Evolutionary conservation across 1,140 invertebrate genomes (phyloP), one percentile per base, ranked within the genome.

Genomic region (Atopsyche davidsoni): DNA sequence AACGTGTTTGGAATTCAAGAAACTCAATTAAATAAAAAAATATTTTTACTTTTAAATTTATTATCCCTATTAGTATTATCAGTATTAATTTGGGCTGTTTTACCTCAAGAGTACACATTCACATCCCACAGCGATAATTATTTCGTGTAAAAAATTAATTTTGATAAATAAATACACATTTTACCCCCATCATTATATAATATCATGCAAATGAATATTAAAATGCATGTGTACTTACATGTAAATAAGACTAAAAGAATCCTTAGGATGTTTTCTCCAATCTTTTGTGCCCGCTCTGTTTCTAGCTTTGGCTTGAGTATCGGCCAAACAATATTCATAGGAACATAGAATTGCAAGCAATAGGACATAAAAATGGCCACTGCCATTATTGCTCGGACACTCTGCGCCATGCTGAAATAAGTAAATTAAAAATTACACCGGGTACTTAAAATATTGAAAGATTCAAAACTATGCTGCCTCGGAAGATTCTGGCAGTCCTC

Each of bases 311-410:
- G 68, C 62, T 78, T 77, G 11, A 89, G 67, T 44, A 68, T 75
- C 1, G 89, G 88, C 83, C 89, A 93, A 17, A 93, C 80, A 49
- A 96, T 92, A 55, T 85, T 85, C 64, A 94, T 82, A 3, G 92
- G 89, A 19, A 96, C 92, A 69, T 95, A 96, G 55, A 95, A 87
- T 69, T 96, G 92, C 13, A 96, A 76, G 18, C 86, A 83, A 65
- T 92, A 95, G 0, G 87, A 89, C 7, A 93, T 74, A 60, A 92
- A 92, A 55, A 94, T 91, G 1, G 89, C 83, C 1, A 89, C 59
- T 0, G 87, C 86, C 86, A 94, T 93, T 61, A 85, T 82, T 10
- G 89, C 64, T 39, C 86, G 77, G 4, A 92, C 88, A 53, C 80
- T 75, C 65, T 91, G 81, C 24, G 88, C 89, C 51, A 92, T 74